Conservation (phyloP, 2,888 invertebrate genomes). For the Thera obeliscata region DNA sequence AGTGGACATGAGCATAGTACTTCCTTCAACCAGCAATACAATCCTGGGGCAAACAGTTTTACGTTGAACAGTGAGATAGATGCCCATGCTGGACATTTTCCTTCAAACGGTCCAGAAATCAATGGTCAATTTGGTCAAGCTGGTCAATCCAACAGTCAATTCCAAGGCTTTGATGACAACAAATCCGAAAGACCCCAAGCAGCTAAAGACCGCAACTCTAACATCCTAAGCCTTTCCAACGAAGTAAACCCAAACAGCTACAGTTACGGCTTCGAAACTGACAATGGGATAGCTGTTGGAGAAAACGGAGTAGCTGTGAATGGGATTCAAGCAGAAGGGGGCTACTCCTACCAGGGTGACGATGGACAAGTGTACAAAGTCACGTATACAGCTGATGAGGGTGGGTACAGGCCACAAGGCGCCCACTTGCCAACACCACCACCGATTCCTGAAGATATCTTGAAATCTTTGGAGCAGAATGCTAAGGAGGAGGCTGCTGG, state of each 20-base stretch:
- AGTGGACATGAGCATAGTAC: not conserved
- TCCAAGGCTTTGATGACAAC: conserved; percentile 28
- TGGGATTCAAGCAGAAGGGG: conserved; percentile 69
- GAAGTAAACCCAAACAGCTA: conserved; percentile 63
- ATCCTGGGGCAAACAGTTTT: conserved; percentile 2
- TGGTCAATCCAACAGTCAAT: conserved; percentile 23
- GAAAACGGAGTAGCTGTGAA: conserved; percentile 63
- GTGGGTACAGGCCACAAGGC: conserved; percentile 68
- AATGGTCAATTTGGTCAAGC: conserved; percentile 1
- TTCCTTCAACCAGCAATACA: not conserved
- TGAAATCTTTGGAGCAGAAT: conserved; percentile 68
- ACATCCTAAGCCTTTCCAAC: conserved; percentile 61
- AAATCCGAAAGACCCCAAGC: conserved; percentile 57
- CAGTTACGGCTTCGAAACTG: conserved; percentile 69
- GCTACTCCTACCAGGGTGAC: conserved; percentile 70
- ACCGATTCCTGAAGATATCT: conserved; percentile 70
- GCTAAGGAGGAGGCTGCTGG: conserved; percentile 73
- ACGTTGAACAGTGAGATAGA: conserved; percentile 7
- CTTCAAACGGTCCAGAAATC: not conserved
- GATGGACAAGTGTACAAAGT: conserved; percentile 73
- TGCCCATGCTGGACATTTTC: not conserved
- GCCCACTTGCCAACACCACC: conserved; percentile 73
- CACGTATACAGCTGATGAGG: conserved; percentile 70
- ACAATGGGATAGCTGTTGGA: conserved; percentile 71
- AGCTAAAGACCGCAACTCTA: conserved; percentile 57